Conservation (phyloP, 2,888 invertebrate genomes). For the Oscheius sp. region DNA sequence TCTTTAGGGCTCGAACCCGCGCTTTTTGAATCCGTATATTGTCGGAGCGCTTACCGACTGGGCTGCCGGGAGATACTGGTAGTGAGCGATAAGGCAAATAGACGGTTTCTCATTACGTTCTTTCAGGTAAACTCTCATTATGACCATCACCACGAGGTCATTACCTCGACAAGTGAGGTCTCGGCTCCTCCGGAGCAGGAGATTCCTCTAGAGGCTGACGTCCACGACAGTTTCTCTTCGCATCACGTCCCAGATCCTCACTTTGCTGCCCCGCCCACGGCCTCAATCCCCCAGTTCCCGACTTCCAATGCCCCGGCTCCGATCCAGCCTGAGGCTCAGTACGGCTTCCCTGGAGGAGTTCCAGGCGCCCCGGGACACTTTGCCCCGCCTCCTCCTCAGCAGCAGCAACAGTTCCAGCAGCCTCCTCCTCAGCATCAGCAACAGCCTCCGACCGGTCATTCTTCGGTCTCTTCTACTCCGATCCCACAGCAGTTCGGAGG, state of each 20-base stretch:
- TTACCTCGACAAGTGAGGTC: constrained; percentile 1
- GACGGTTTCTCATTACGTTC: not conserved
- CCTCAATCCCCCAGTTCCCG: constrained; percentile 59
- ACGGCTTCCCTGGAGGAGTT: constrained; percentile 16
- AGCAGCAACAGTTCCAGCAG: not conserved
- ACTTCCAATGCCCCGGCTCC: constrained; percentile 44
- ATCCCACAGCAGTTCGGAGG: constrained; percentile 40
- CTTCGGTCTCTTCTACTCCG: constrained; percentile 52
- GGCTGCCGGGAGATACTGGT: too few relatives aligned
- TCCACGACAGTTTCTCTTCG: constrained; percentile 26
- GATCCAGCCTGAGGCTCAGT: constrained; percentile 31
- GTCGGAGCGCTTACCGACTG: too few relatives aligned
- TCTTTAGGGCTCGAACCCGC: too few relatives aligned
- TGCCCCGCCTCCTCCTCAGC: not conserved
- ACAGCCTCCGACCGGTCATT: constrained; percentile 40
- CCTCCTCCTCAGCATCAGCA: constrained; percentile 11
- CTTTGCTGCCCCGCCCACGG: constrained; percentile 33
- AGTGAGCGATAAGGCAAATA: not conserved
- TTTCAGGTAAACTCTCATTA: constrained; percentile 15
- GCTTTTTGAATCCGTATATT: too few relatives aligned
- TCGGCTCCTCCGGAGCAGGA: constrained; percentile 33
- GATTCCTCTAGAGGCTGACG: constrained; percentile 33
- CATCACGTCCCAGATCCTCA: constrained; percentile 31
- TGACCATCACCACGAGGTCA: constrained; percentile 11
- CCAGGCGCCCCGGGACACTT: constrained; percentile 2